Conservation (phyloP, 2,797 vertebrate species). For the Gallirallus australis region DNA sequence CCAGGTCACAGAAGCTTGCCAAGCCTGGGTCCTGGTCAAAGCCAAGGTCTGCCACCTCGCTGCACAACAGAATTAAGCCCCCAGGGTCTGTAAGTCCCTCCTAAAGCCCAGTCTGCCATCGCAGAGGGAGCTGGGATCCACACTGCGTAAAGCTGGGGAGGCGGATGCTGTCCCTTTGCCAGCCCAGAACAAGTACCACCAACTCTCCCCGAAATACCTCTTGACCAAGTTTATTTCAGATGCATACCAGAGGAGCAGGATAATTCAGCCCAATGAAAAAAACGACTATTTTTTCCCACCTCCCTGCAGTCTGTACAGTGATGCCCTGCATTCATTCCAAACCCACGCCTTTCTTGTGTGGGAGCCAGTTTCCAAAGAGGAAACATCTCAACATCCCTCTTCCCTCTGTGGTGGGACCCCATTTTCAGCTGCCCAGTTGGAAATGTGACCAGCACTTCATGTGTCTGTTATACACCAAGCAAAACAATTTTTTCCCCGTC, state of each 20-base stretch:
- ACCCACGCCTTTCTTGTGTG: neutral
- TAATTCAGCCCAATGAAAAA: neutral
- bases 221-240: neutral
- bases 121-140: neutral
- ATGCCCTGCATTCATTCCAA: neutral
- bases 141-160: neutral
- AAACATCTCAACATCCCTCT: neutral
- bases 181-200: neutral
- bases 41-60: neutral
- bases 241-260: neutral
- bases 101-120: neutral
- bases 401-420: neutral
- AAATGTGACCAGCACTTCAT: neutral
- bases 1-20: neutral
- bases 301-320: neutral
- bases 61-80: neutral
- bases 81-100: neutral
- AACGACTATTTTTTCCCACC: neutral
- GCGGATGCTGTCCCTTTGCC: neutral
- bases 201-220: neutral
- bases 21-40: accelerated
- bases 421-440: neutral
- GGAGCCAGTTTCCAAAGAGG: neutral
- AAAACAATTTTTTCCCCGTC: neutral
- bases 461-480: neutral